These are phyloP conservation scores for Amphimallon solstitiale DNA, from an alignment of 2,888 invertebrate species.

Conservation along the genomic window DNA sequence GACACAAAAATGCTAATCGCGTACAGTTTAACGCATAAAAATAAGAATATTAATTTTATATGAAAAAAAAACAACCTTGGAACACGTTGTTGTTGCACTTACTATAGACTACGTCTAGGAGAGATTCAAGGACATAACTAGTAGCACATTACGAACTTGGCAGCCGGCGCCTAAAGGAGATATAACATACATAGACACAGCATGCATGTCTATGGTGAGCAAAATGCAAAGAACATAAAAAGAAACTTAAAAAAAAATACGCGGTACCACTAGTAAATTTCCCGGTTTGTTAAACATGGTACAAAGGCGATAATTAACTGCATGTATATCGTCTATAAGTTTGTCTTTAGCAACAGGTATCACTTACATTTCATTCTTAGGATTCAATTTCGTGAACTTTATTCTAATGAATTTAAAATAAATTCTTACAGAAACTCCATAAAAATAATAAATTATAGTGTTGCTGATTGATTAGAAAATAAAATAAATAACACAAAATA, in stretches of 20 bases:
- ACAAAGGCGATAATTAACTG: background rate
- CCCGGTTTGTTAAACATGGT: background rate
- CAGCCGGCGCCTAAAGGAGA: slow-evolving; percentile 1
- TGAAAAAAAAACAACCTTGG: too few species aligned
- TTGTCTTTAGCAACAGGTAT: too few species aligned
- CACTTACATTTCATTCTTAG: too few species aligned
- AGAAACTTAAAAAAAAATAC: slow-evolving; percentile 27
- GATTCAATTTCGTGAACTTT: too few species aligned
- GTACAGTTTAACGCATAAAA: too few species aligned
- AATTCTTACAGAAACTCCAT: too few species aligned
- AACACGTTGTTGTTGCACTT: background rate
- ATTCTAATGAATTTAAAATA: too few species aligned
- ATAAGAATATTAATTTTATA: too few species aligned
- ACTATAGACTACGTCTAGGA: background rate
- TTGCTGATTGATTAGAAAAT: too few species aligned
- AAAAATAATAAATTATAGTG: too few species aligned
- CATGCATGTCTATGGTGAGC: slow-evolving; percentile 14
- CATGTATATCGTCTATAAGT: slow-evolving; percentile 1
- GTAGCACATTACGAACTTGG: background rate
- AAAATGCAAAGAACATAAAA: slow-evolving; percentile 36
- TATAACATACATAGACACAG: background rate
- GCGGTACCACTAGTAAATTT: slow-evolving; percentile 26
- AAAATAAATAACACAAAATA: too few species aligned
- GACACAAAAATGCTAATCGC: too few species aligned
- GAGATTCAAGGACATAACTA: background rate